Evolutionary conservation across 2,888 invertebrate genomes (phyloP).

Genomic region (Cephus pygmeus): DNA sequence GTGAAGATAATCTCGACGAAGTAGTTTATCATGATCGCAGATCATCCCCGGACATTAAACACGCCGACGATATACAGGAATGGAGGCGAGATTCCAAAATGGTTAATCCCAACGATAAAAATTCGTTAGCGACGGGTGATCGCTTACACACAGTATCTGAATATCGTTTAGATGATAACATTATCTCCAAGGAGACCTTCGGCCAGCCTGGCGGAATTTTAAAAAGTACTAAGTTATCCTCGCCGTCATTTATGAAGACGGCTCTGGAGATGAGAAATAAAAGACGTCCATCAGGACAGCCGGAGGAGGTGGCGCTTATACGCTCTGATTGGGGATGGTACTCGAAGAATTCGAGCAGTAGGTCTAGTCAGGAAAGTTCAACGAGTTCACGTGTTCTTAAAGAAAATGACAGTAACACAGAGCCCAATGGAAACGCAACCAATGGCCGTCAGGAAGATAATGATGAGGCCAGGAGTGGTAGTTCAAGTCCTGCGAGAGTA

Average conservation of each 20-base stretch:
- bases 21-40: background rate
- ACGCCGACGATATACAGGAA: background rate
- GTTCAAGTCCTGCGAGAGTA: constrained; percentile 46
- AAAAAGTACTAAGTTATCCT: constrained; percentile 46
- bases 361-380: constrained; percentile 36
- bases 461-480: constrained; percentile 50
- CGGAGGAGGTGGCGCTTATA: constrained; percentile 37
- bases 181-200: background rate
- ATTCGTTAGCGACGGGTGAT: background rate
- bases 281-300: constrained; percentile 44
- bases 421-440: constrained; percentile 38
- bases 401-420: constrained; percentile 38
- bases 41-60: background rate
- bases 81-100: background rate
- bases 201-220: constrained; percentile 30
- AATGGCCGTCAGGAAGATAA: constrained; percentile 45
- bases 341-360: constrained; percentile 36
- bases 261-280: constrained; percentile 63
- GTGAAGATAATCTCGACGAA: background rate
- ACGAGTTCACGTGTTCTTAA: constrained; percentile 18
- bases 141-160: background rate
- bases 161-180: background rate
- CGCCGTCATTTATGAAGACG: constrained; percentile 66
- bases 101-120: background rate
- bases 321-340: constrained; percentile 60